Base-by-base conservation (phyloP, 37 sponge, comb jelly and placozoan genomes). In the Ephydatia muelleri region DNA sequence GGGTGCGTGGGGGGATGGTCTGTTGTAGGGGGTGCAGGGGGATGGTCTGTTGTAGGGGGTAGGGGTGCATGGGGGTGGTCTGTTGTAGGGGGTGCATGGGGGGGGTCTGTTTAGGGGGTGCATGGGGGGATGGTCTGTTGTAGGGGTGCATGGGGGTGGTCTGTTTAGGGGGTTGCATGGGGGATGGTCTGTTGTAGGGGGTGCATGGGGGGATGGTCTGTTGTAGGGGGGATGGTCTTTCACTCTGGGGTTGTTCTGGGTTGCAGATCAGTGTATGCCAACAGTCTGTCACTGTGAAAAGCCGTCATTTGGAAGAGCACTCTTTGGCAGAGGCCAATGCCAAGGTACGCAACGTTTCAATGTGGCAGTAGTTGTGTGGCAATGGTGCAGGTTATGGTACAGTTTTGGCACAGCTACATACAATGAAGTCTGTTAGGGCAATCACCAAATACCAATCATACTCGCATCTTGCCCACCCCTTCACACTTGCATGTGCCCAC, bases 111-210 rank as follows among this genome's bases (percentile, higher is more conserved):
- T n/a, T n/a, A n/a, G n/a, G n/a, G n/a, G n/a, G n/a, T n/a, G n/a
- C n/a, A n/a, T n/a, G n/a, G n/a, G 72, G 69, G 81, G 14, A 91
- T 90, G 94, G 94, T 93, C n/a, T 13, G 91, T 32, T 25, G 9
- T 14, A 27, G 72, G 72, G 32, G 72, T 12, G 72, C 11, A 27
- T 12, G 72, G 32, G 1, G 27, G 70, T 69, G 70, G 9, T 27
- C 30, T 27, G 5, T n/a, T n/a, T n/a, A n/a, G n/a, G n/a, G n/a
- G n/a, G n/a, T n/a, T n/a, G n/a, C n/a, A n/a, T n/a, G n/a, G n/a
- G n/a, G n/a, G n/a, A n/a, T n/a, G n/a, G n/a, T n/a, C n/a, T n/a
- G n/a, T n/a, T n/a, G n/a, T n/a, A n/a, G 43, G 26, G 77, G 36
- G 77, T 76, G 77, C 21, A 12, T 76, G 77, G n/a, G 43, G 34